Conservation (phyloP, 2,113 vertebrate species). For the Brienomyrus brachyistius region DNA sequence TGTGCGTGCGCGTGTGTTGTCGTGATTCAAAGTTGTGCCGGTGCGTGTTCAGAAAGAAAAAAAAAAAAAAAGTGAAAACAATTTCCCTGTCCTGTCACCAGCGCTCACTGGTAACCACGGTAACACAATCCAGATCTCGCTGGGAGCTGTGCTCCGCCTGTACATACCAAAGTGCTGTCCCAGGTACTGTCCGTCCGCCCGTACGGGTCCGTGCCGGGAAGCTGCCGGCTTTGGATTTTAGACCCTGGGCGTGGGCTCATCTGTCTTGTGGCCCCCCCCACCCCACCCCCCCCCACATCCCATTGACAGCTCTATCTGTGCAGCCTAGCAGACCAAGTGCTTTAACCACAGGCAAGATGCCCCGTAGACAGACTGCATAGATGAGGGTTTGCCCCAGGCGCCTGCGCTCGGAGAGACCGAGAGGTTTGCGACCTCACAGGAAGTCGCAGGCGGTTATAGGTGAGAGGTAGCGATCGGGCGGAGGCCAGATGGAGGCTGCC, state of each 20-base stretch:
- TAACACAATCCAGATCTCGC: slow-evolving; percentile 40
- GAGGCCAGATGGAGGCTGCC: slow-evolving; percentile 29
- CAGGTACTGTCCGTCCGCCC: slow-evolving; percentile 43
- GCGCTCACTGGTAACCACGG: slow-evolving; percentile 33
- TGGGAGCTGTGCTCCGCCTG: slow-evolving; percentile 52
- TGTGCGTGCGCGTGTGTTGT: slow-evolving; percentile 45
- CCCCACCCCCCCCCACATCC: neutral
- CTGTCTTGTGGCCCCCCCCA: neutral
- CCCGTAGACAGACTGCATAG: neutral
- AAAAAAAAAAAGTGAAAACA: neutral
- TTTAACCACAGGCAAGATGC: neutral
- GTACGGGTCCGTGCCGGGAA: slow-evolving; percentile 12
- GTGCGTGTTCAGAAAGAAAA: neutral
- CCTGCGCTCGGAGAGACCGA: neutral
- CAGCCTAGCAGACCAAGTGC: neutral
- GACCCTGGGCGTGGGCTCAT: neutral
- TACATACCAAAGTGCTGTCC: slow-evolving; percentile 66
- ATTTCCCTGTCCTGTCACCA: neutral
- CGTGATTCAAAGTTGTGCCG: neutral
- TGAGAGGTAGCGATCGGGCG: neutral
- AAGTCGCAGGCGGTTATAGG: slow-evolving; percentile 8
- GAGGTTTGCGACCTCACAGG: slow-evolving; percentile 23
- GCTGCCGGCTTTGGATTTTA: neutral
- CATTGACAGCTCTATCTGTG: neutral
- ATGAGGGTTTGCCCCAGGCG: neutral